phyloP scores from a whole-genome alignment of 1,140 invertebrate genomes.

The Tetranychus cinnabarinus region DNA sequence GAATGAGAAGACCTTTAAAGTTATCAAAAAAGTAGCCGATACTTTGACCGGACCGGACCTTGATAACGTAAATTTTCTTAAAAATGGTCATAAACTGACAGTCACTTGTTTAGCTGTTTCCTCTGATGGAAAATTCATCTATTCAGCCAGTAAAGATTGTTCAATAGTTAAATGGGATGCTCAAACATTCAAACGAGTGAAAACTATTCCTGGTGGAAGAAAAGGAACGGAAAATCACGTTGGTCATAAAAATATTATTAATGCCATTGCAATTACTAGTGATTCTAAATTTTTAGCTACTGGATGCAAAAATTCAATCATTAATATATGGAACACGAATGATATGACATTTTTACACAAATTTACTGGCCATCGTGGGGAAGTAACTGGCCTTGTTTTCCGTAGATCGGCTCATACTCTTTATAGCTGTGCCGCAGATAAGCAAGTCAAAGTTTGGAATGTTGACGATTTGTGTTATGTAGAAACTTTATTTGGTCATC shows the following conservation, averaged over 20 bases:
- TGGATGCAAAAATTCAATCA: slow-evolving; percentile 45
- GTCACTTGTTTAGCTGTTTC: slow-evolving; percentile 60
- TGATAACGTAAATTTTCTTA: slow-evolving; percentile 8
- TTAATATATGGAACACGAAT: slow-evolving; percentile 59
- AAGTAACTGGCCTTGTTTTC: slow-evolving; percentile 47
- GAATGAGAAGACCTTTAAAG: slow-evolving; percentile 42
- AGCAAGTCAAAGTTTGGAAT: slow-evolving; percentile 68
- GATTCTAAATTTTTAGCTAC: slow-evolving; percentile 58
- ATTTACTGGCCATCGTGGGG: slow-evolving; percentile 31
- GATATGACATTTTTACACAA: slow-evolving; percentile 50
- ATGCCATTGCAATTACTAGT: slow-evolving; percentile 47
- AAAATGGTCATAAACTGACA: slow-evolving; percentile 35
- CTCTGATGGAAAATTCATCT: slow-evolving; percentile 43
- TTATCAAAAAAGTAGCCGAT: slow-evolving; percentile 46
- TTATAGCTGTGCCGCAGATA: slow-evolving; percentile 55
- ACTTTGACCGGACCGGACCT: slow-evolving; percentile 9
- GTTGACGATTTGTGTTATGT: slow-evolving; percentile 85
- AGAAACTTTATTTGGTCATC: slow-evolving; percentile 82
- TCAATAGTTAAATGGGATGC: slow-evolving; percentile 61
- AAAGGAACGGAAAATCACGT: slow-evolving; percentile 11
- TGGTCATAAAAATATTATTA: slow-evolving; percentile 32
- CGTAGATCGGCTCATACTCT: slow-evolving; percentile 63
- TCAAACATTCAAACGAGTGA: slow-evolving; percentile 22
- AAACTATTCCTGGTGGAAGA: slow-evolving; percentile 20
- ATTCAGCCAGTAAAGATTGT: slow-evolving; percentile 65